Evolutionary conservation across 2,113 vertebrate species (phyloP), one percentile per base, ranked within the genome.

Genomic region (Ammodytes marinus): DNA sequence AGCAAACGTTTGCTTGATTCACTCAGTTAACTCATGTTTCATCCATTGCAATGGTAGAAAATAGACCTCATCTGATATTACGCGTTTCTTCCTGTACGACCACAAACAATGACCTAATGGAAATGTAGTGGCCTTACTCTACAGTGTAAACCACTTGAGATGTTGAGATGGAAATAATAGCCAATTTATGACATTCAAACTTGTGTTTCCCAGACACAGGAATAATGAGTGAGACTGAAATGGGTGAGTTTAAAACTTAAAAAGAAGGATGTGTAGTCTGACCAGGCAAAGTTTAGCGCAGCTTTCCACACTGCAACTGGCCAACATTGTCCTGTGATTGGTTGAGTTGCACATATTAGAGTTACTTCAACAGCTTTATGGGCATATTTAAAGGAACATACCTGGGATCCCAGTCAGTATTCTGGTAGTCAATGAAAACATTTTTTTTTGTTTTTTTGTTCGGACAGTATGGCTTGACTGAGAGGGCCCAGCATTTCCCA

Each of bases 21-120:
- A 54, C 19, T 19, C 14, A 40, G 19, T 47, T 35, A 43, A 69
- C 43, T 12, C 11, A 27, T 55, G 1, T 69, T 1, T 53, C 39
- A 69, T 69, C n/a, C 19, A 54, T 14, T 45, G n/a, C 52, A 69
- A 43, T 9, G 6, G 17, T 55, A 12, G 12, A 69, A 3, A 5
- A 37, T 7, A 59, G 39, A 52, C 37, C 6, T 54, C 17, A 57
- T 10, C 40, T 52, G 59, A 2, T n/a, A 60, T 49, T 11, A 46
- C 45, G 42, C 9, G 4, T 55, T 54, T 54, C 50, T 54, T 68
- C n/a, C 58, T 53, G 10, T 45, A 68, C 47, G 39, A 11, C 55
- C 55, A 59, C 69, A 59, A 61, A 74, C 40, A 17, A 37, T 53
- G 10, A 66, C 54, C 53, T 37, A 49, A 10, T 49, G 52, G 35